Evolutionary conservation across 92 coral and sea anemone genomes (phyloP).

Genomic region (Palythoa caribaeorum): DNA sequence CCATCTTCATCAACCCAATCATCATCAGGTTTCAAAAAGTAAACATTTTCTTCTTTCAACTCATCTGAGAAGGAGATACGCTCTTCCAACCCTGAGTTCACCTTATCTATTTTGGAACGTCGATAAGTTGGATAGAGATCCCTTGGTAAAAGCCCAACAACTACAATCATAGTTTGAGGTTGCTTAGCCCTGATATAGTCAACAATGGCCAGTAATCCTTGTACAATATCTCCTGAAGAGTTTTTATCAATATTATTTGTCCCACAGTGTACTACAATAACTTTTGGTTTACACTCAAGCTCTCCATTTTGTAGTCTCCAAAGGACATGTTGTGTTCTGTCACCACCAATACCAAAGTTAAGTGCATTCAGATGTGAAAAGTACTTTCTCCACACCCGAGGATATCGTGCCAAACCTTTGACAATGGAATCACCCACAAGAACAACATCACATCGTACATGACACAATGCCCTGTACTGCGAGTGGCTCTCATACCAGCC

Average conservation of each 20-base stretch:
- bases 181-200: slow-evolving; percentile 73
- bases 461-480: slow-evolving; percentile 65
- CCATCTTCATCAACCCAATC: slow-evolving; percentile 94
- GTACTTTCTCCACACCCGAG: slow-evolving; percentile 85
- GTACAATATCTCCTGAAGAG: slow-evolving; percentile 80
- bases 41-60: slow-evolving; percentile 75
- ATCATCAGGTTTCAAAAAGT: slow-evolving; percentile 84
- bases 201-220: slow-evolving; percentile 90
- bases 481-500: slow-evolving; percentile 85
- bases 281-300: slow-evolving; percentile 81
- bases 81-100: slow-evolving; percentile 83
- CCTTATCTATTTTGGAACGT: slow-evolving; percentile 73
- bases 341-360: slow-evolving; percentile 96
- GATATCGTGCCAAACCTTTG: slow-evolving; percentile 92
- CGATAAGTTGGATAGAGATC: slow-evolving; percentile 74
- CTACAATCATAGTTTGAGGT: slow-evolving; percentile 72
- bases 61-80: slow-evolving; percentile 88
- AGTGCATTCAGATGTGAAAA: slow-evolving; percentile 81
- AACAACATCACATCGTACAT: slow-evolving; percentile 62
- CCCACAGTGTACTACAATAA: slow-evolving; percentile 93
- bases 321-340: slow-evolving; percentile 94
- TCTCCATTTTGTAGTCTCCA: slow-evolving; percentile 97
- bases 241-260: slow-evolving; percentile 93
- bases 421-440: slow-evolving; percentile 93
- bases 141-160: slow-evolving; percentile 89